Conservation (phyloP, 2,888 invertebrate species). For the Amblyjoppa fuscipennis region DNA sequence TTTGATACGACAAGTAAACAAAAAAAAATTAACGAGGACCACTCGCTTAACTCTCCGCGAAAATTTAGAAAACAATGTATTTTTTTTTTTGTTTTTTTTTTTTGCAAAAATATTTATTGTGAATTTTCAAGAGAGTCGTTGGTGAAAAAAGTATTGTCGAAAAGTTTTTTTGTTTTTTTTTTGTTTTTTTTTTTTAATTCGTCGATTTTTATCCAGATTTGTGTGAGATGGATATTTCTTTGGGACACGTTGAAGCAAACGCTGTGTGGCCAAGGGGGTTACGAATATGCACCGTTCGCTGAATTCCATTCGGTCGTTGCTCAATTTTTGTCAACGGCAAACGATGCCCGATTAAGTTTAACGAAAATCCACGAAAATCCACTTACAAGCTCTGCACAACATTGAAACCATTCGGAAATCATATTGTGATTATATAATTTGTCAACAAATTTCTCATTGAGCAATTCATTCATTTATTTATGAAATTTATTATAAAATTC, state of each 20-base stretch:
- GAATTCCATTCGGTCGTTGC: constrained; percentile 10
- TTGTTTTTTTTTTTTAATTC: neutral
- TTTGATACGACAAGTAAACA: neutral
- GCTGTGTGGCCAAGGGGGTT: neutral
- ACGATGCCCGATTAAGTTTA: neutral
- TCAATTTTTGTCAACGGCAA: constrained; percentile 11
- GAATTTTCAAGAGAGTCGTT: neutral
- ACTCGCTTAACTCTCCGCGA: no score
- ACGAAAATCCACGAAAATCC: neutral
- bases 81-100: no score
- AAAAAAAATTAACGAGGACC: neutral
- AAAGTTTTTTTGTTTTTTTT: neutral
- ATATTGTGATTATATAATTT: neutral
- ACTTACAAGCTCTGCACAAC: neutral
- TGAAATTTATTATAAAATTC: neutral
- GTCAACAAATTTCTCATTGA: neutral
- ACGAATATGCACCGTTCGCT: constrained; percentile 8
- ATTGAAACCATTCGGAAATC: neutral
- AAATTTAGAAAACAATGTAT: neutral
- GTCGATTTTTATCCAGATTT: neutral
- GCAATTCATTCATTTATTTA: neutral
- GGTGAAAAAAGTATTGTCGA: neutral
- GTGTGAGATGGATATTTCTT: constrained; percentile 4
- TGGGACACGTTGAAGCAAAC: neutral
- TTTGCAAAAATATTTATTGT: no score